A percentile compares a stretch with the other conserved stretches of the same genome.
Conservation (phyloP, 2,888 invertebrate species). For the Dryadula phaetusa region DNA sequence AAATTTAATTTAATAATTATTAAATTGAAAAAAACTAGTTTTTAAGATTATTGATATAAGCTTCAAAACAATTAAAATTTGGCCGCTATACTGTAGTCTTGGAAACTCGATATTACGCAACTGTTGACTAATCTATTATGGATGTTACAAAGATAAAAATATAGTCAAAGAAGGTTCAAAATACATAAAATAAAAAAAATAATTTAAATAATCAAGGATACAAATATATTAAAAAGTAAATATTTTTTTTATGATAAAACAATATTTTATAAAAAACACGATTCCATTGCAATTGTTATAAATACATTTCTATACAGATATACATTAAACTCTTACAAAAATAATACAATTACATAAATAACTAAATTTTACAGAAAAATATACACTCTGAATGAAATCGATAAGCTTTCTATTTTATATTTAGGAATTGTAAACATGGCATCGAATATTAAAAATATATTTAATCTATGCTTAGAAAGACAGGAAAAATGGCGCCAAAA, state of each 20-base stretch:
- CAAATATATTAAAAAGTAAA: constrained; percentile 27
- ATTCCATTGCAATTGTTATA: constrained; percentile 12
- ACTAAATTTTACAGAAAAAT: constrained; percentile 39
- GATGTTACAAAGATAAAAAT: background rate
- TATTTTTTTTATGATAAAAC: constrained; percentile 31
- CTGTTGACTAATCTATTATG: constrained; percentile 16
- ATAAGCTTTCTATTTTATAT: constrained; percentile 31
- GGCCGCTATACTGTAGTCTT: constrained; percentile 22
- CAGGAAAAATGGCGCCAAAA: constrained; percentile 23
- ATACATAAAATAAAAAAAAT: constrained; percentile 14
- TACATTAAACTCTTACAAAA: constrained; percentile 36
- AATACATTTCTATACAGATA: constrained; percentile 42
- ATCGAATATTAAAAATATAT: constrained; percentile 42
- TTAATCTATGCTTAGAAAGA: constrained; percentile 38
- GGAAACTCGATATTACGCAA: constrained; percentile 2
- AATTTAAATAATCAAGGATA: constrained; percentile 26
- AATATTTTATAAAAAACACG: constrained; percentile 28
- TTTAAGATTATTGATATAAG: constrained; percentile 15
- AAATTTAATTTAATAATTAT: constrained; percentile 5
- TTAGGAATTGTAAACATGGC: constrained; percentile 43
- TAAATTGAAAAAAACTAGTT: constrained; percentile 12
- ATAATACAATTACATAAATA: constrained; percentile 34
- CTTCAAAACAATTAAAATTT: constrained; percentile 25
- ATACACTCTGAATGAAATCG: constrained; percentile 36
- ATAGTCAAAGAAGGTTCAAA: background rate